phyloP scores from a whole-genome alignment of 1,140 invertebrate genomes.

The Carcinoscorpius rotundicauda region DNA sequence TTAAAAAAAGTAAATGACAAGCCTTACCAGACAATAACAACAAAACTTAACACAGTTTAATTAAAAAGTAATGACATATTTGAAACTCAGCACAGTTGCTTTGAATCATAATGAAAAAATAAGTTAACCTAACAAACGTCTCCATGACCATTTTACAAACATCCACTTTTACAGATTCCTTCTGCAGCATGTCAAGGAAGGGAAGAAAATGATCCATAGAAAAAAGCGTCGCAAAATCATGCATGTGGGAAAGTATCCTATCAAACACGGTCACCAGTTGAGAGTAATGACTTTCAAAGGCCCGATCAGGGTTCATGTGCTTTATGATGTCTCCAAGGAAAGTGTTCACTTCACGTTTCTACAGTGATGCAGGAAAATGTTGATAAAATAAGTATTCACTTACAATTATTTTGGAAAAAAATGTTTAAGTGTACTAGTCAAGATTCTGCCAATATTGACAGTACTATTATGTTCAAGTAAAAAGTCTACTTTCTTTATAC shows the following conservation, averaged over 20 bases:
- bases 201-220: constrained; percentile 79
- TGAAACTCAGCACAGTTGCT: not conserved
- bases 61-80: not conserved
- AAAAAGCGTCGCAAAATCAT: constrained; percentile 62
- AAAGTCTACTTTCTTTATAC: too few species aligned
- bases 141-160: constrained; percentile 71
- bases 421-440: not conserved
- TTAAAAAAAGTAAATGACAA: too few species aligned
- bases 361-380: constrained; percentile 22
- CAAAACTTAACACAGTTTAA: too few species aligned
- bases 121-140: constrained; percentile 43
- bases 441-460: not conserved
- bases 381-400: constrained; percentile 23
- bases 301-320: constrained; percentile 51
- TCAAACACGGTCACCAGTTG: constrained; percentile 63
- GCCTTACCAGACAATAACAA: too few species aligned
- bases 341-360: constrained; percentile 69
- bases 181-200: constrained; percentile 76
- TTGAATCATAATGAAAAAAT: not conserved
- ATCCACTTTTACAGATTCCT: constrained; percentile 63
- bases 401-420: constrained; percentile 2
- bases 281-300: constrained; percentile 60
- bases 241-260: constrained; percentile 51
- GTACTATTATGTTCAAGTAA: not conserved
- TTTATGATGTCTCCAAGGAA: constrained; percentile 72